Conservation (phyloP, 2,888 invertebrate species). For the Allolobophora icterica region DNA sequence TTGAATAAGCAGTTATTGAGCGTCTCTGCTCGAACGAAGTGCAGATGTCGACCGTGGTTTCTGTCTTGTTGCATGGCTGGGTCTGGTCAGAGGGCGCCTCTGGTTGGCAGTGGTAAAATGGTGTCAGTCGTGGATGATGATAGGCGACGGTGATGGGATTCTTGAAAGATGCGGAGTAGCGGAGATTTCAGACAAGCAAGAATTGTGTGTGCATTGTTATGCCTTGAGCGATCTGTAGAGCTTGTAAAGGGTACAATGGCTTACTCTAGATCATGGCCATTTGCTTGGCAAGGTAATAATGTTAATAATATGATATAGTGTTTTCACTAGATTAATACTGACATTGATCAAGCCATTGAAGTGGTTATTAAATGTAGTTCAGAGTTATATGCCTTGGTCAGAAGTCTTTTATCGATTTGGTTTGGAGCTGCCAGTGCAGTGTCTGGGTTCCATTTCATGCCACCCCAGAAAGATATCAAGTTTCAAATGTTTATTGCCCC, state of each 20-base stretch:
- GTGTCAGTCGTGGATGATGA: background rate
- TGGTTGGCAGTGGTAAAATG: background rate
- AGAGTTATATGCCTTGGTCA: background rate
- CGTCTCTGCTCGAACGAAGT: background rate
- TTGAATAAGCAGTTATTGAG: background rate
- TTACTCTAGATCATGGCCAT: background rate
- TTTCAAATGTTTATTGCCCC: no score
- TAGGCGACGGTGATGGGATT: background rate
- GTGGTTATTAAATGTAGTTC: background rate
- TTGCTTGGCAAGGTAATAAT: background rate
- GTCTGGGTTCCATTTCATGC: no score
- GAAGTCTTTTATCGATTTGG: background rate
- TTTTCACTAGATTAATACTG: background rate
- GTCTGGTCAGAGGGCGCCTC: background rate
- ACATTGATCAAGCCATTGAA: background rate
- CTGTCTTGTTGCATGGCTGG: background rate
- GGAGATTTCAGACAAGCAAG: background rate
- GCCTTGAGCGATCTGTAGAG: background rate
- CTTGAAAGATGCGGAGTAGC: background rate
- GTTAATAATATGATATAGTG: background rate
- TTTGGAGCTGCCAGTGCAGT: no score
- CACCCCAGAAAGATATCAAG: no score
- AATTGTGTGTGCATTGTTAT: background rate
- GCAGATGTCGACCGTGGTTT: constrained; percentile 17
- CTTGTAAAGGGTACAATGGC: background rate